phyloP scores from a whole-genome alignment of 2,888 invertebrate species.

The Agrypnus murinus region DNA sequence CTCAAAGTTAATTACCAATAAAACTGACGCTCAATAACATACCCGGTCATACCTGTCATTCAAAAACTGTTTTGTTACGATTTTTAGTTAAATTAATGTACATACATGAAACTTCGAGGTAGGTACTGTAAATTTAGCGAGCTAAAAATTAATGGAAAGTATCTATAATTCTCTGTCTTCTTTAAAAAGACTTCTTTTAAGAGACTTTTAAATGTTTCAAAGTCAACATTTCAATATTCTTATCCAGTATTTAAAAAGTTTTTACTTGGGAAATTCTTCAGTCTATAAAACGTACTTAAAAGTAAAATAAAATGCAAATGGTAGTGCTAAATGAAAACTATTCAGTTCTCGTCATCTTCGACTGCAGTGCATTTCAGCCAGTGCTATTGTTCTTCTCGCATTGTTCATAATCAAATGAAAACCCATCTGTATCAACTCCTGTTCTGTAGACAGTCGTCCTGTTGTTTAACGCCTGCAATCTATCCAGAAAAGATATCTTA shows the following conservation, averaged over 20 bases:
- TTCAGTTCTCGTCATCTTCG: constrained; percentile 62
- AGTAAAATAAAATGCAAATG: constrained; percentile 58
- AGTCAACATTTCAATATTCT: no score
- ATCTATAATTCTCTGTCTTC: no score
- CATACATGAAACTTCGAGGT: no score
- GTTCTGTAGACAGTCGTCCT: constrained; percentile 45
- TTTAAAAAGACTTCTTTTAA: no score
- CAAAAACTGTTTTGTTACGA: no score
- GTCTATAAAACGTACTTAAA: constrained; percentile 21
- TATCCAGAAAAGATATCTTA: constrained; percentile 25
- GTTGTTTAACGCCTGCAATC: constrained; percentile 30
- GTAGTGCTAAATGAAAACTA: constrained; percentile 57
- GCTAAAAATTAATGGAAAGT: no score
- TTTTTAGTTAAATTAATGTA: no score
- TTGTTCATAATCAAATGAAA: constrained; percentile 67
- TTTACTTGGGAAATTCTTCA: neutral
- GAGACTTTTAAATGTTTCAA: no score
- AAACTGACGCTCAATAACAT: no score
- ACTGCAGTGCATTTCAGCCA: constrained; percentile 60
- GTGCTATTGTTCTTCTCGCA: constrained; percentile 62
- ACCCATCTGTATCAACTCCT: constrained; percentile 63
- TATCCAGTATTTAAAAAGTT: neutral
- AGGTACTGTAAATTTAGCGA: no score
- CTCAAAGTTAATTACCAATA: no score
- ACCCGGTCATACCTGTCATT: no score